phyloP scores from a whole-genome alignment of 2,113 vertebrate genomes.

The Zapus hudsonius region DNA sequence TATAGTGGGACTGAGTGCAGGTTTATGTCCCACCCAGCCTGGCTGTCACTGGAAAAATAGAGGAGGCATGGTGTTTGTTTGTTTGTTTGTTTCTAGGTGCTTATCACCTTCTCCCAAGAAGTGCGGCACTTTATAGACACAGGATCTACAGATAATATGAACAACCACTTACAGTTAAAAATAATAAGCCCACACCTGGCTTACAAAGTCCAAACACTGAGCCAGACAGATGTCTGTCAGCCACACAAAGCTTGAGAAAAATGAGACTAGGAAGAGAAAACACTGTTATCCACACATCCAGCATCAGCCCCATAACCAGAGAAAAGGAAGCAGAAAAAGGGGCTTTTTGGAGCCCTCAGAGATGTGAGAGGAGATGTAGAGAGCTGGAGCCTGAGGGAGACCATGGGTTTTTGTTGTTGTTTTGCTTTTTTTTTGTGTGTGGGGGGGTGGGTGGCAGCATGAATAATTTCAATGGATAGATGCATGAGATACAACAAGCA shows the following conservation, averaged over 20 bases:
- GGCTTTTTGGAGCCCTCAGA: not conserved
- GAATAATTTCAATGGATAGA: not conserved
- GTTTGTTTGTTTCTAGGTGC: conserved; percentile 22
- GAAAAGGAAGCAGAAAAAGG: not conserved
- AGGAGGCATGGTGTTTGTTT: not conserved
- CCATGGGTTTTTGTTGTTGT: too few relatives aligned
- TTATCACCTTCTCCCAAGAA: not conserved
- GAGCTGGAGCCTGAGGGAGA: not conserved
- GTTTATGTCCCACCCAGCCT: not conserved
- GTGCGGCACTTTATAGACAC: conserved; percentile 3
- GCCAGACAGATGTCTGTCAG: not conserved
- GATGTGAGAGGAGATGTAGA: not conserved
- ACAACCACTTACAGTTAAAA: not conserved
- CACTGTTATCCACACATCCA: not conserved
- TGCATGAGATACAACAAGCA: not conserved
- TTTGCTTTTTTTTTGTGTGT: too few relatives aligned
- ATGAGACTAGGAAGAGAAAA: not conserved
- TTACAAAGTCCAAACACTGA: not conserved
- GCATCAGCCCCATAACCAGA: not conserved
- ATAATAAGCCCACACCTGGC: not conserved
- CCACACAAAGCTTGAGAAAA: not conserved
- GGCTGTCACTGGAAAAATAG: not conserved
- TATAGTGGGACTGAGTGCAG: not conserved
- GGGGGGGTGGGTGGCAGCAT: accelerated
- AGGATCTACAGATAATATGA: not conserved